Percentiles rank a stretch among this genome's conserved stretches.
Evolutionary conservation across 2,113 vertebrate genomes (phyloP).

Genomic region (Mellivora capensis): DNA sequence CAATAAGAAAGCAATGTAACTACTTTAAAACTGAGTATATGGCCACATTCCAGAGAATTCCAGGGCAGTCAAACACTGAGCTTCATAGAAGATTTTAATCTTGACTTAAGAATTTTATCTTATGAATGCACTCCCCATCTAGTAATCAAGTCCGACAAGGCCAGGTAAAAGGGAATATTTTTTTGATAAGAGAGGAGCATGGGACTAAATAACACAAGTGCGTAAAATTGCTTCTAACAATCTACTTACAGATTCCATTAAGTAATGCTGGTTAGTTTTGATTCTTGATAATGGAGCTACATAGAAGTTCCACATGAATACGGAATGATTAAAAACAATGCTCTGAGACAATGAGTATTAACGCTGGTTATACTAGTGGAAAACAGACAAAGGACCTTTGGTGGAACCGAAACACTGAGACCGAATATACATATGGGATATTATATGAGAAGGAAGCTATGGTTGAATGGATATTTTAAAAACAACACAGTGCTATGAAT

Average conservation of each 20-base stretch:
- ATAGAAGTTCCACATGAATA: slow-evolving; percentile 54
- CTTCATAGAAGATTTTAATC: slow-evolving; percentile 15
- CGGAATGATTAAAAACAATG: slow-evolving; percentile 50
- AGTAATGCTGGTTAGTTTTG: slow-evolving; percentile 52
- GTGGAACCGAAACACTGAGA: slow-evolving; percentile 40
- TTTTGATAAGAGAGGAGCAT: slow-evolving; percentile 36
- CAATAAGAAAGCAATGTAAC: neutral
- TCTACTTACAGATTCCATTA: slow-evolving; percentile 71
- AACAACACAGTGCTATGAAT: slow-evolving; percentile 61
- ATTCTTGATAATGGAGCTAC: slow-evolving; percentile 59
- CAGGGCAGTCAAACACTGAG: neutral
- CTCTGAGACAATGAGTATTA: slow-evolving; percentile 53
- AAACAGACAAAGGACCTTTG: slow-evolving; percentile 63
- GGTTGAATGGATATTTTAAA: slow-evolving; percentile 57
- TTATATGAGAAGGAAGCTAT: slow-evolving; percentile 13
- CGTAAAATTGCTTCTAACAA: slow-evolving; percentile 67
- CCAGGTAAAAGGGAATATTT: slow-evolving; percentile 15
- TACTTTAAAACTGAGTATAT: neutral
- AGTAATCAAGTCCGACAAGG: slow-evolving; percentile 42
- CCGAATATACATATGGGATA: neutral
- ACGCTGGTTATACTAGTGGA: slow-evolving; percentile 57
- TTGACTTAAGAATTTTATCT: slow-evolving; percentile 30
- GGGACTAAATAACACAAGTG: slow-evolving; percentile 41
- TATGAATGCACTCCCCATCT: slow-evolving; percentile 28
- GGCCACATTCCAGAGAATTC: neutral